A percentile compares a stretch with the other conserved stretches of the same genome.
These are phyloP conservation scores for Danionella dracula DNA, from an alignment of 2,797 vertebrate species.

Conservation along the genomic window DNA sequence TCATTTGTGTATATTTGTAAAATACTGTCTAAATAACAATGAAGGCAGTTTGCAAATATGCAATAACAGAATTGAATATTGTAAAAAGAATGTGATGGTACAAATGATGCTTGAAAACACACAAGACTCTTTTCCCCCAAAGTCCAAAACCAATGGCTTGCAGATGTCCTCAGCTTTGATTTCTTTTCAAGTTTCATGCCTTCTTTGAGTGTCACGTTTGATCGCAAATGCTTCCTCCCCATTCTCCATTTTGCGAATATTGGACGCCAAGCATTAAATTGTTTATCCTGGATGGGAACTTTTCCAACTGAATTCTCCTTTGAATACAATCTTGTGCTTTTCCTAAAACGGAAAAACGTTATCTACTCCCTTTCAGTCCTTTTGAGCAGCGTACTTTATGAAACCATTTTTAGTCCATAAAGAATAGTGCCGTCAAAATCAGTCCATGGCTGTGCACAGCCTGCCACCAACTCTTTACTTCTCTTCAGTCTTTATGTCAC, in stretches of 20 bases:
- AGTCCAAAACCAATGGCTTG: slow-evolving; percentile 34
- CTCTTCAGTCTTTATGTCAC: slow-evolving; percentile 43
- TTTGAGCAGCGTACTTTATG: slow-evolving; percentile 58
- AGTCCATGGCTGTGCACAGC: slow-evolving; percentile 72
- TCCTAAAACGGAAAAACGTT: slow-evolving; percentile 76
- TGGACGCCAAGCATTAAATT: slow-evolving; percentile 21
- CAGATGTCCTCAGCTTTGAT: slow-evolving; percentile 21
- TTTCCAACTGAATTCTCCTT: slow-evolving; percentile 32
- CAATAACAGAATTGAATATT: slow-evolving; percentile 40
- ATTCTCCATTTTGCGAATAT: slow-evolving; percentile 28
- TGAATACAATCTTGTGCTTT: slow-evolving; percentile 53
- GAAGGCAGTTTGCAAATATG: slow-evolving; percentile 37
- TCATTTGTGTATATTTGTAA: slow-evolving; percentile 38
- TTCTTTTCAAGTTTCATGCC: slow-evolving; percentile 22
- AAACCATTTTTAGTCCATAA: slow-evolving; percentile 68
- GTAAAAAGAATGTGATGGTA: slow-evolving; percentile 50
- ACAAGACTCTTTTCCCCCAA: slow-evolving; percentile 37
- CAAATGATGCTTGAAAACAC: slow-evolving; percentile 28
- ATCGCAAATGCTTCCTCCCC: slow-evolving; percentile 42
- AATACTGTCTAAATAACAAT: slow-evolving; percentile 36
- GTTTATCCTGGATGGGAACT: slow-evolving; percentile 29
- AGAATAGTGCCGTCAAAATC: slow-evolving; percentile 74
- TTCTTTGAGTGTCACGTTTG: slow-evolving; percentile 12
- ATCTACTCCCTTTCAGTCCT: slow-evolving; percentile 65
- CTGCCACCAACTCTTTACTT: slow-evolving; percentile 54